Conservation (phyloP, 2,888 invertebrate species). For the Synergus laeviventris region DNA sequence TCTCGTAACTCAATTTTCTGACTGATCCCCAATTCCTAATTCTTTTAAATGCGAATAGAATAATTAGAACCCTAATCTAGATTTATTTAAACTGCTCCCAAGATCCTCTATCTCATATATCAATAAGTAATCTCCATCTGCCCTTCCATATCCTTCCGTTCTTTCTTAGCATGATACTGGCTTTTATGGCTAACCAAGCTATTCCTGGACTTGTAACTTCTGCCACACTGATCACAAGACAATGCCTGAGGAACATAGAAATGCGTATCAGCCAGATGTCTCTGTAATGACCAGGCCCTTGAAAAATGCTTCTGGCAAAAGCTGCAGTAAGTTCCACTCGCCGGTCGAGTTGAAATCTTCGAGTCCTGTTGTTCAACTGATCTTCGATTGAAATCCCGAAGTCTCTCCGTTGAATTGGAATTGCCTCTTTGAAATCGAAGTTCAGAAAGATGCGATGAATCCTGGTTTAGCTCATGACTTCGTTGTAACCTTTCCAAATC, state of each 20-base stretch:
- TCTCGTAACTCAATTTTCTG: neutral
- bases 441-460: neutral
- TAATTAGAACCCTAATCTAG: constrained; percentile 1
- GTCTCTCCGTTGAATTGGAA: neutral
- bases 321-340: constrained; percentile 72
- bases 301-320: constrained; percentile 77
- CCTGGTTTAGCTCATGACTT: neutral
- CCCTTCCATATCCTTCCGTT: constrained; percentile 65
- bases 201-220: constrained; percentile 76
- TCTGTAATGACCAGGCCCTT: constrained; percentile 77
- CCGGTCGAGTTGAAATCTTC: constrained; percentile 27
- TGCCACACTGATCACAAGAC: constrained; percentile 76
- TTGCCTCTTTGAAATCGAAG: neutral
- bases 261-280: constrained; percentile 77
- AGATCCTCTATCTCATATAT: neutral
- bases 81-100: neutral
- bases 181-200: constrained; percentile 77
- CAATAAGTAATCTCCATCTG: constrained; percentile 48
- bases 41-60: neutral
- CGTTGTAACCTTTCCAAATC: constrained; percentile 33
- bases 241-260: constrained; percentile 76
- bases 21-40: neutral
- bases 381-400: neutral
- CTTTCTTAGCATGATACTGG: constrained; percentile 76
- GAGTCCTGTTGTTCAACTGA: constrained; percentile 49